Evolutionary conservation across 2,888 invertebrate genomes (phyloP).

Genomic region (Chloroclysta siterata): DNA sequence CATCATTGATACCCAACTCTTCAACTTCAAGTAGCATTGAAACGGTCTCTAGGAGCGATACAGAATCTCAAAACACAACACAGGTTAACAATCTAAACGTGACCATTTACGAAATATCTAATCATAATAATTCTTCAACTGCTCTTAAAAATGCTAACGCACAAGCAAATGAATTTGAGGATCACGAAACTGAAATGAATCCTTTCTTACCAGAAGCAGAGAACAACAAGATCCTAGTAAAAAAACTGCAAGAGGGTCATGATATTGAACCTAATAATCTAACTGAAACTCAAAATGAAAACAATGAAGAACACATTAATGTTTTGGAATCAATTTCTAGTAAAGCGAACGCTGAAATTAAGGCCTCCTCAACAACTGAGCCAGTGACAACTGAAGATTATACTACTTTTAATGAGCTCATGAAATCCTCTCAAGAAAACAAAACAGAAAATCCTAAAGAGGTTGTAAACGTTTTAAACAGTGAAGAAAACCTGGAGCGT

Average conservation of each 20-base stretch:
- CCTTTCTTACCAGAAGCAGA: constrained; percentile 88
- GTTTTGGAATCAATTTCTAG: constrained; percentile 42
- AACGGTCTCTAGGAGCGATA: constrained; percentile 32
- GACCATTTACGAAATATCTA: constrained; percentile 76
- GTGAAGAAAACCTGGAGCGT: constrained; percentile 34
- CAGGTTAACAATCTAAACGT: constrained; percentile 70
- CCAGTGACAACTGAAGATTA: constrained; percentile 46
- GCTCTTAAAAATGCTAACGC: constrained; percentile 54
- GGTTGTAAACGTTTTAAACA: constrained; percentile 21
- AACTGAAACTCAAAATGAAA: constrained; percentile 78
- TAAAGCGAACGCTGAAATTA: constrained; percentile 32
- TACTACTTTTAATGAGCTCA: constrained; percentile 50
- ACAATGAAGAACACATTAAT: constrained; percentile 61
- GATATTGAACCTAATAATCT: constrained; percentile 72
- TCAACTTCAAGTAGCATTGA: constrained; percentile 22
- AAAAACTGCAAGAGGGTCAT: constrained; percentile 85
- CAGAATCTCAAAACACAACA: constrained; percentile 53
- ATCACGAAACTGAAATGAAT: constrained; percentile 86
- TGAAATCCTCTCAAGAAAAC: constrained; percentile 47
- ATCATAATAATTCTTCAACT: constrained; percentile 54
- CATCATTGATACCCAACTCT: constrained; percentile 9
- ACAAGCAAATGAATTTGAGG: constrained; percentile 68
- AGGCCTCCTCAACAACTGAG: constrained; percentile 35
- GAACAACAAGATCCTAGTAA: constrained; percentile 85
- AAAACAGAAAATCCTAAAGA: constrained; percentile 37